Evolutionary conservation across 2,113 vertebrate species (phyloP), one percentile per base, ranked within the genome.

Genomic region (Ophthalmolycus amberensis): DNA sequence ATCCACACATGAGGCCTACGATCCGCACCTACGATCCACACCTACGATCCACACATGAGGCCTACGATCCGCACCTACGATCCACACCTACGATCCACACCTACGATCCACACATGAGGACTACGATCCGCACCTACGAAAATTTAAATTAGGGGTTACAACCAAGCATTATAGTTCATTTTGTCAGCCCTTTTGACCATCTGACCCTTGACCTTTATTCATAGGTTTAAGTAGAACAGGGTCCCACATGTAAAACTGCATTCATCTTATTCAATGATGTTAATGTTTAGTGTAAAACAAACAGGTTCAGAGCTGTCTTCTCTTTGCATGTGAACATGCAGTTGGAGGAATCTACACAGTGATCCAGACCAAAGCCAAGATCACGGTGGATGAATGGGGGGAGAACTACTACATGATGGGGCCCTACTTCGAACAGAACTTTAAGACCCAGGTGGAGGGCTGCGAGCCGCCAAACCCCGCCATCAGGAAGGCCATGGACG

Each of bases 261-360:
- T 56, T 75, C 9, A 29, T 59, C n/a, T 22, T 52, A 37, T 22
- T 37, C n/a, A 11, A 6, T 38, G n/a, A 75, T n/a, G n/a, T 9
- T 32, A n/a, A 58, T 48, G 37, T 69, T 60, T 16, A 25, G 18
- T 15, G n/a, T 20, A 9, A n/a, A 46, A 48, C 29, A 46, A 38
- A 4, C 6, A 16, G 54, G 1, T 48, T 60, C 10, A 40, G 32
- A 11, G 18, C 5, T 60, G 25, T 50, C 14, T 44, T 32, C 20
- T 54, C 1, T 16, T 20, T 67, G 27, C 80, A 25, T 70, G 11
- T 64, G 14, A 38, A 16, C 42, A 78, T 84, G 34, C 94, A 99
- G 98, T 99, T 52, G 98, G 98, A 70, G 98, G 98, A 71, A 99
- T 99, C 93, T 99, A 97, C 90, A 99, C 98, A 0, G 98, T 99